phyloP scores from a whole-genome alignment of 2,888 invertebrate genomes.

The Coremacera marginata region DNA sequence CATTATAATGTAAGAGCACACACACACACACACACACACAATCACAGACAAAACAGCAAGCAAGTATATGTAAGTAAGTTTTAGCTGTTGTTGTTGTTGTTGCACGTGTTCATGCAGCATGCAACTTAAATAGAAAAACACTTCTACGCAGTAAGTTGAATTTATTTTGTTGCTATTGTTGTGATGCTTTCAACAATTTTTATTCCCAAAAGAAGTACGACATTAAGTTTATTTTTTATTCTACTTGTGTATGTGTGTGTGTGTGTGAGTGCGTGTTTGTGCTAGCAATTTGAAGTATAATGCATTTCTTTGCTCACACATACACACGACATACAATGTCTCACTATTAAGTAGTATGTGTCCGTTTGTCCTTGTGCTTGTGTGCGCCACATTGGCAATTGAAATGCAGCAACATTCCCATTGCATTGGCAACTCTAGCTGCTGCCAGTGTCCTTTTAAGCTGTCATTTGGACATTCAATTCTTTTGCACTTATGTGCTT shows the following conservation, averaged over 20 bases:
- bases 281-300: constrained; percentile 25
- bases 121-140: background rate
- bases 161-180: constrained; percentile 6
- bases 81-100: too few species aligned
- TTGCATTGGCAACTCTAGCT: constrained; percentile 12
- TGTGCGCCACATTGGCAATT: background rate
- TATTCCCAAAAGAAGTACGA: background rate
- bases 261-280: background rate
- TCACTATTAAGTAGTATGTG: background rate
- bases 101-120: background rate
- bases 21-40: background rate
- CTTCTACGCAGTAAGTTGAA: constrained; percentile 1
- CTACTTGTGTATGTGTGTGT: background rate
- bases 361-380: background rate
- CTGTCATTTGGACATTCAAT: constrained; percentile 40
- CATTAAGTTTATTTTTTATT: background rate
- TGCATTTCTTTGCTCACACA: constrained; percentile 1
- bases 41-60: background rate
- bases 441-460: constrained; percentile 35
- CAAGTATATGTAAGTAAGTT: background rate
- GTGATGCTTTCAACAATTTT: background rate
- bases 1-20: constrained; percentile 36
- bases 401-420: constrained; percentile 18
- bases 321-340: background rate
- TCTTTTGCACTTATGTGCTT: constrained; percentile 32